Percentiles rank a stretch among this genome's conserved stretches.
Evolutionary conservation across 2,113 vertebrate genomes (phyloP).

Genomic region (Festucalex cinctus): DNA sequence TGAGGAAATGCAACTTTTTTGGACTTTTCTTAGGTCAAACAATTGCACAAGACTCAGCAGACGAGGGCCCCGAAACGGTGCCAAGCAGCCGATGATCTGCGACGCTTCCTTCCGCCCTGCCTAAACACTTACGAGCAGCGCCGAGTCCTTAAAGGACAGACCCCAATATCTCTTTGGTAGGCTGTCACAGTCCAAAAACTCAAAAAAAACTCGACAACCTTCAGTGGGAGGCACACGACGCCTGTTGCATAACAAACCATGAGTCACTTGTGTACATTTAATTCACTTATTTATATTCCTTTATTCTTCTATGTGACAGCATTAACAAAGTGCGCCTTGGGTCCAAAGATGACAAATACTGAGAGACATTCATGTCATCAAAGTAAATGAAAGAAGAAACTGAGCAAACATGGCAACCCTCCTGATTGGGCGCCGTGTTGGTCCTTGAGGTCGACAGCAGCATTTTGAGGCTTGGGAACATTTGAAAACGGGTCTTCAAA

Average conservation of each 20-base stretch:
- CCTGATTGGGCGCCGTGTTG: neutral
- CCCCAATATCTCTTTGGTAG: conserved; percentile 31
- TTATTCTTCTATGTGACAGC: conserved; percentile 13
- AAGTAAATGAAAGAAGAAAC: neutral
- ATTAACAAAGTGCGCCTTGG: conserved; percentile 26
- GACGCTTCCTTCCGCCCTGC: conserved; percentile 27
- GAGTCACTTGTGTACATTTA: conserved; percentile 13
- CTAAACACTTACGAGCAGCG: conserved; percentile 33
- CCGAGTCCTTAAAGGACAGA: conserved; percentile 39
- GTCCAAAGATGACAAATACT: neutral
- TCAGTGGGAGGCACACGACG: conserved; percentile 45
- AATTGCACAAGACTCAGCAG: conserved; percentile 19
- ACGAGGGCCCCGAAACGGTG: conserved; percentile 42
- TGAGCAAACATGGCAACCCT: neutral
- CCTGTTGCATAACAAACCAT: conserved; percentile 31
- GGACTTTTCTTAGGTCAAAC: conserved; percentile 26
- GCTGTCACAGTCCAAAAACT: conserved; percentile 33
- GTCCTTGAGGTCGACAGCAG: too few species aligned
- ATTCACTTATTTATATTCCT: conserved; percentile 15
- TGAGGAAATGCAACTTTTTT: conserved; percentile 8
- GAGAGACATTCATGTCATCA: neutral
- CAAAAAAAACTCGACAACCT: conserved; percentile 27
- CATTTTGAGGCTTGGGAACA: too few species aligned
- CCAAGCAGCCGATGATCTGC: conserved; percentile 33
- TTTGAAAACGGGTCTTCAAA: too few species aligned